These are phyloP conservation scores for Calyptomena viridis DNA, from an alignment of 2,113 vertebrate genomes.

Conservation along the genomic window DNA sequence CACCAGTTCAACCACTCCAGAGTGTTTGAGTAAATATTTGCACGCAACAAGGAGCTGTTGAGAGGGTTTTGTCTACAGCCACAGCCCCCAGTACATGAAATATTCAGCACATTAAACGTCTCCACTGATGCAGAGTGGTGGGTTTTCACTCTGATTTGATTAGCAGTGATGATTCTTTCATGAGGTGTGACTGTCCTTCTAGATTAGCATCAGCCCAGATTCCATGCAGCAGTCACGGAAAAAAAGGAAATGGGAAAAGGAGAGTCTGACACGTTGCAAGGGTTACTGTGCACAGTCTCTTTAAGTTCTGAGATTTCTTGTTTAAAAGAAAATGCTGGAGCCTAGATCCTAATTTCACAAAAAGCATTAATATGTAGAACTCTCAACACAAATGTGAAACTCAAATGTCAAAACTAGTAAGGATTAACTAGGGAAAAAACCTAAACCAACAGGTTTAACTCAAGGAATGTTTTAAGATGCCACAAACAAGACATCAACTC, in stretches of 20 bases:
- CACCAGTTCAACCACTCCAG: constrained; percentile 64
- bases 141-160: constrained; percentile 93
- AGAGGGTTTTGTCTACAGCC: constrained; percentile 80
- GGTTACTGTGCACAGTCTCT: not conserved
- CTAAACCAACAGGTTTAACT: not conserved
- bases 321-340: not conserved
- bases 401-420: not conserved
- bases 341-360: not conserved
- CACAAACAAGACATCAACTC: not conserved
- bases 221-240: constrained; percentile 86
- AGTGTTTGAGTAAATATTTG: constrained; percentile 90
- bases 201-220: constrained; percentile 88
- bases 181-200: constrained; percentile 89
- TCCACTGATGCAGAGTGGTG: constrained; percentile 83
- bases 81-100: constrained; percentile 86
- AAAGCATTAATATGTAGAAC: not conserved
- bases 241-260: constrained; percentile 42
- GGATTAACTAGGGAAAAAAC: not conserved
- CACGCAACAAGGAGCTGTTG: constrained; percentile 85
- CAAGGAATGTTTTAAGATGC: not conserved
- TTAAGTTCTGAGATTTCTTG: not conserved
- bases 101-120: constrained; percentile 84
- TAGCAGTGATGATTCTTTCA: constrained; percentile 97
- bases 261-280: not conserved
- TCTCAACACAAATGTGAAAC: not conserved